Percentiles rank a stretch among this genome's conserved stretches.
Evolutionary conservation across 2,888 invertebrate genomes (phyloP).

Genomic region (Trichacis sp.): DNA sequence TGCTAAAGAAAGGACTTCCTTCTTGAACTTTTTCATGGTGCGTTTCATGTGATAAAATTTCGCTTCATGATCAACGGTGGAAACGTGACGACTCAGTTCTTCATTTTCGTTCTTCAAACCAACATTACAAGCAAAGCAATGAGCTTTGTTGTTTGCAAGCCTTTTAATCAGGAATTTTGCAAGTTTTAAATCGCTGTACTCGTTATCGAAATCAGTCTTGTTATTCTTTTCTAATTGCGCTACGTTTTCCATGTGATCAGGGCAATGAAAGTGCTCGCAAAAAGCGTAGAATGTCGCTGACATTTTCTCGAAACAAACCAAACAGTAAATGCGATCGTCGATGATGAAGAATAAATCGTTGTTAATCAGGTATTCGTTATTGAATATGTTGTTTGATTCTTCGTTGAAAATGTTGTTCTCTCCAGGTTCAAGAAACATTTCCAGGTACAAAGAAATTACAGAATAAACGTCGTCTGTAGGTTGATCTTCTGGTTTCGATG

Average conservation of each 20-base stretch:
- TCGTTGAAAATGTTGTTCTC: neutral
- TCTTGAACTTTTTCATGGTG: neutral
- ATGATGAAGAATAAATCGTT: neutral
- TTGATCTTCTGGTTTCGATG: neutral
- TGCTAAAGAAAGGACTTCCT: neutral
- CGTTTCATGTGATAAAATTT: neutral
- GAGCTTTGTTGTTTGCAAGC: slow-evolving; percentile 31
- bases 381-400: neutral
- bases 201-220: slow-evolving; percentile 26
- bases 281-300: neutral
- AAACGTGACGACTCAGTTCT: slow-evolving; percentile 30
- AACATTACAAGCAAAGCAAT: slow-evolving; percentile 45
- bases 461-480: neutral
- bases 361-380: neutral
- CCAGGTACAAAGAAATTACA: neutral
- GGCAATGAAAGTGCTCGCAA: slow-evolving; percentile 26
- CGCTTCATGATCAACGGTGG: neutral
- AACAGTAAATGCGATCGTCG: neutral
- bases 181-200: slow-evolving; percentile 49
- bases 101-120: slow-evolving; percentile 34
- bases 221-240: slow-evolving; percentile 41
- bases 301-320: slow-evolving; percentile 7
- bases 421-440: neutral
- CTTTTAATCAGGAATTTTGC: slow-evolving; percentile 47
- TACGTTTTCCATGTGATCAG: slow-evolving; percentile 42